Evolutionary conservation across 2,888 invertebrate genomes (phyloP), one percentile per base, ranked within the genome.

Genomic region (Agrochola litura): DNA sequence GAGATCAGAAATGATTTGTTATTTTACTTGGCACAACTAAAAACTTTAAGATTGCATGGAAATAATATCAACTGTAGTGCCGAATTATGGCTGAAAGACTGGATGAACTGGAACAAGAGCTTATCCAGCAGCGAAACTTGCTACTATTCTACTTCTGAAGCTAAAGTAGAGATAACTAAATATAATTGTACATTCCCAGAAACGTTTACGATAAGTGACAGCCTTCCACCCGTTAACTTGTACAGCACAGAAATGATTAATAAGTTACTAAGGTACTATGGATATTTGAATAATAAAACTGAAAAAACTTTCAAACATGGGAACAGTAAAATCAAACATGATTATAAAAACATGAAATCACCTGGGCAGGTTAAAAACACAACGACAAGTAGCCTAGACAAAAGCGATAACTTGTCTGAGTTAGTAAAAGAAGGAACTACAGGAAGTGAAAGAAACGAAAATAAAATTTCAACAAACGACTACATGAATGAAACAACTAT

Each of bases 51-150:
- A 87, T 92, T 98, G 76, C 97, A 97, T 76, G 98, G 97, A 9
- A 98, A 98, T 92, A 96, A 97, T 43, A 97, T 98, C 94, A 97
- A 98, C 90, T 98, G 98, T 92, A 97, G 97, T 67, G 97, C 97
- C 49, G 96, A 98, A 79, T 93, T 97, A 82, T 98, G 98, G 98
- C 90, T 98, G 1, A 97, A 97, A 49, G 97, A 97, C 79, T 98
- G 98, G 98, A 97, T 98, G 95, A 96, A 93, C 88, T 95, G 94
- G 92, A 96, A 96, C 88, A 95, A 94, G 86, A 95, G 92, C 77
- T 89, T 93, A 71, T 92, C 93, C 49, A 93, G 90, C 76, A 92
- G 91, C 19, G 96, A 96, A 90, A 94, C 94, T 54, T 96, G 96
- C 88, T 96, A 96, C 86, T 96, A 95, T 87, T 95, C 96, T 41